Evolutionary conservation across 2,888 invertebrate genomes (phyloP).

Genomic region (Strigamia transsilvanica): DNA sequence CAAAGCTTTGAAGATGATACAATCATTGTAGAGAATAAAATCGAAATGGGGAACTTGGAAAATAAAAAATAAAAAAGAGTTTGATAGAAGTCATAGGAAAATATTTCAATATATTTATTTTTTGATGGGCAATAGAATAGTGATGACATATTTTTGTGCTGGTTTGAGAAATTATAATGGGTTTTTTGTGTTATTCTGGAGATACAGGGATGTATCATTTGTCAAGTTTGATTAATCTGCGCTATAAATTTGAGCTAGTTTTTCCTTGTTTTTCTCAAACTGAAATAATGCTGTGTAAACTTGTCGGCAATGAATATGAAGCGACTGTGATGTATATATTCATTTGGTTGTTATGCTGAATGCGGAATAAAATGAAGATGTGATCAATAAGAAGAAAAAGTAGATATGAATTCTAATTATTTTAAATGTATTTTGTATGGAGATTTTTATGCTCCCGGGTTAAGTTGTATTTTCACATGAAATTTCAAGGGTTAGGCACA

Average conservation of each 20-base stretch:
- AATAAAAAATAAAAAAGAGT: not conserved
- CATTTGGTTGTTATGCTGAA: not conserved
- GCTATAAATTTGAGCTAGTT: constrained; percentile 9
- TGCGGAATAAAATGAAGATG: not conserved
- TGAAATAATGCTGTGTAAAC: constrained; percentile 27
- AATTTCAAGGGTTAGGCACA: too few relatives aligned
- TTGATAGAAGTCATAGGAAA: constrained; percentile 4
- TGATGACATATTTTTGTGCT: constrained; percentile 41
- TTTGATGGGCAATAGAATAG: not conserved
- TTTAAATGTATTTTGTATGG: too few relatives aligned
- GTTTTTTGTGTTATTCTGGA: constrained; percentile 28
- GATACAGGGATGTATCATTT: constrained; percentile 44
- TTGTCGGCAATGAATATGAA: not conserved
- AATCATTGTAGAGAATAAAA: constrained; percentile 30
- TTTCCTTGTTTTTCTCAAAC: not conserved
- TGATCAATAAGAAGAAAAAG: not conserved
- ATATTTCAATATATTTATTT: constrained; percentile 3
- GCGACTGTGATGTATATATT: constrained; percentile 6
- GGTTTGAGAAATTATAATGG: constrained; percentile 40
- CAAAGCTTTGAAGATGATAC: constrained; percentile 28
- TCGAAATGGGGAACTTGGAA: not conserved
- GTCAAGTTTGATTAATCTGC: constrained; percentile 34
- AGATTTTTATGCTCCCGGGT: too few relatives aligned
- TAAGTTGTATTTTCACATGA: too few relatives aligned
- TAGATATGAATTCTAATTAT: not conserved